Percentiles rank a stretch among this genome's conserved stretches.
Evolutionary conservation across 2,888 invertebrate species (phyloP).

Genomic region (Drosophila hamatofila): DNA sequence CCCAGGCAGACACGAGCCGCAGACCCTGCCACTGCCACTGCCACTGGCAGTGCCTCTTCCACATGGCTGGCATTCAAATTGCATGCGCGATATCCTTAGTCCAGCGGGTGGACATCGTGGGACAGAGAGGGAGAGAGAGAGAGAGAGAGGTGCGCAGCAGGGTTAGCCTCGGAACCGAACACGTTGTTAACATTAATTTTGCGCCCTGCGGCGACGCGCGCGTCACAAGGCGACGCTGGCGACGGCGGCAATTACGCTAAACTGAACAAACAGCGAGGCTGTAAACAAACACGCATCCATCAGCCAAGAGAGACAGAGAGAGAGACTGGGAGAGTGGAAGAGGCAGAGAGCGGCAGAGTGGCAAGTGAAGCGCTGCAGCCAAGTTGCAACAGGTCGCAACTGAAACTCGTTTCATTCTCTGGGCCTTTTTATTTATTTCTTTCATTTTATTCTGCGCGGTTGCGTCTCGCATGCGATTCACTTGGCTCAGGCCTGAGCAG

Average conservation of each 20-base stretch:
- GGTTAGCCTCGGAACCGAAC: constrained; percentile 55
- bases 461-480: constrained; percentile 57
- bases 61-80: constrained; percentile 55
- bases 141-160: not conserved
- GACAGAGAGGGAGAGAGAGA: not conserved
- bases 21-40: constrained; percentile 10
- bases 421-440: constrained; percentile 3
- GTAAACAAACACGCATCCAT: constrained; percentile 82
- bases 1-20: constrained; percentile 22
- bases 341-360: not conserved
- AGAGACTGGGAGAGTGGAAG: not conserved
- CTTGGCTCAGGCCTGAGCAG: constrained; percentile 36
- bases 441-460: constrained; percentile 6
- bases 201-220: constrained; percentile 73
- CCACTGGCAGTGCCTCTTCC: not conserved
- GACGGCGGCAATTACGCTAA: constrained; percentile 82
- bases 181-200: constrained; percentile 84
- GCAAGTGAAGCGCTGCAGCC: constrained; percentile 9
- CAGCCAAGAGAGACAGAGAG: constrained; percentile 30
- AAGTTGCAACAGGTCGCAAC: constrained; percentile 53
- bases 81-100: constrained; percentile 49
- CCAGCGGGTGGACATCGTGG: not conserved
- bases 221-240: constrained; percentile 43
- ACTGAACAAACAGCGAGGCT: constrained; percentile 83
- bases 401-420: constrained; percentile 60